phyloP scores from a whole-genome alignment of 1,140 invertebrate species.

The Tetramorium parvispinum region DNA sequence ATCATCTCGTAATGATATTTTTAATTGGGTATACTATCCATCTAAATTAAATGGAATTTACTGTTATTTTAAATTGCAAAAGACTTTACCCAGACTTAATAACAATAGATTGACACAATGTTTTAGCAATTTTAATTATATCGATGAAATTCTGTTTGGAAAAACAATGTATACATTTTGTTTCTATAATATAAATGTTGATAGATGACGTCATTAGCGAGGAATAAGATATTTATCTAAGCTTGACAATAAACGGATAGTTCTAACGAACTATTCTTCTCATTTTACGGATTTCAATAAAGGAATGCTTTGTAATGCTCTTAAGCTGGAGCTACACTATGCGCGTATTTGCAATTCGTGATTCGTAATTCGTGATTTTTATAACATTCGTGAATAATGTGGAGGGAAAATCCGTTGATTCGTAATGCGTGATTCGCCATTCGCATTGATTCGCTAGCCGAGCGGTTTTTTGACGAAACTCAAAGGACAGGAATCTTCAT shows the following conservation, averaged over 20 bases:
- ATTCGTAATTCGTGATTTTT: too few relatives aligned
- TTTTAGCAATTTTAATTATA: constrained; percentile 14
- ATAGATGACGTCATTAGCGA: constrained; percentile 16
- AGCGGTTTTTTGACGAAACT: too few relatives aligned
- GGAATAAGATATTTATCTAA: constrained; percentile 48
- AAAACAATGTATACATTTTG: not conserved
- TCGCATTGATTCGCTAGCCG: too few relatives aligned
- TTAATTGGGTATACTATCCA: not conserved
- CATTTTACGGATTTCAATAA: constrained; percentile 36
- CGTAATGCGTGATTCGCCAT: too few relatives aligned
- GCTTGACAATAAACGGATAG: constrained; percentile 49
- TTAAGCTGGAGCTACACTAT: too few relatives aligned
- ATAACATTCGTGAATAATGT: too few relatives aligned
- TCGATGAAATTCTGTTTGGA: not conserved
- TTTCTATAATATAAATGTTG: not conserved
- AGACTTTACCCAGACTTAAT: not conserved
- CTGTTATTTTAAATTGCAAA: not conserved
- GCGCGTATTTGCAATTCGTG: too few relatives aligned
- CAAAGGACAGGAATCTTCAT: too few relatives aligned
- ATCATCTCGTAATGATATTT: not conserved
- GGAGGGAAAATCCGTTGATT: too few relatives aligned
- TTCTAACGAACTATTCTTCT: constrained; percentile 9
- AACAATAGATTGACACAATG: not conserved
- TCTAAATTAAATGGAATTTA: constrained; percentile 16
- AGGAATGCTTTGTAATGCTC: constrained; percentile 27